Percentiles rank a stretch among this genome's conserved stretches.
Evolutionary conservation across 2,113 vertebrate genomes (phyloP).

Genomic region (Ahaetulla prasina): DNA sequence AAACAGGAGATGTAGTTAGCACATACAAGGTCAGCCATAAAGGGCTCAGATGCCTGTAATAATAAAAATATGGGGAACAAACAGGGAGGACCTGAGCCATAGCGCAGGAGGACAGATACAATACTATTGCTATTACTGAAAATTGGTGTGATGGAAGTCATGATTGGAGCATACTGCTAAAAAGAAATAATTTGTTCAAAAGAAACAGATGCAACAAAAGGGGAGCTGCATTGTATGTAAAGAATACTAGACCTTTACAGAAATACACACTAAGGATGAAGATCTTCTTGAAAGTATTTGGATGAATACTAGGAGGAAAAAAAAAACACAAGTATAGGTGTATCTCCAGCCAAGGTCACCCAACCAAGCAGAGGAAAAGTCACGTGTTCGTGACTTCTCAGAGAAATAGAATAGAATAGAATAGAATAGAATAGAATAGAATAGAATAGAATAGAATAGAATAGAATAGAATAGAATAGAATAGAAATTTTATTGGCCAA

Average conservation of each 20-base stretch:
- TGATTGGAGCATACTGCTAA: neutral
- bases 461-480: too few species aligned
- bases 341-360: neutral
- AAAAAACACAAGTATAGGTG: neutral
- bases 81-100: neutral
- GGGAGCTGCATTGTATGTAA: neutral
- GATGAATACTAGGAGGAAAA: neutral
- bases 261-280: neutral
- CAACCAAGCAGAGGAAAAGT: neutral
- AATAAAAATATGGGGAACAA: neutral
- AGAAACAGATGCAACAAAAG: neutral
- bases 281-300: neutral
- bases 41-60: neutral
- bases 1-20: neutral
- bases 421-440: too few species aligned
- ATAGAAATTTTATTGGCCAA: too few species aligned
- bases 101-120: neutral
- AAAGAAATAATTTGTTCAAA: neutral
- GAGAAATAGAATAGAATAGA: too few species aligned
- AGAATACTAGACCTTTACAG: neutral
- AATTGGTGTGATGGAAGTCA: neutral
- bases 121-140: neutral
- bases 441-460: too few species aligned
- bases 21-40: neutral
- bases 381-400: too few species aligned